A percentile compares a stretch with the other conserved stretches of the same genome.
These are phyloP conservation scores for Drosophila jambulina DNA, from an alignment of 1,140 invertebrate genomes.

Conservation along the genomic window DNA sequence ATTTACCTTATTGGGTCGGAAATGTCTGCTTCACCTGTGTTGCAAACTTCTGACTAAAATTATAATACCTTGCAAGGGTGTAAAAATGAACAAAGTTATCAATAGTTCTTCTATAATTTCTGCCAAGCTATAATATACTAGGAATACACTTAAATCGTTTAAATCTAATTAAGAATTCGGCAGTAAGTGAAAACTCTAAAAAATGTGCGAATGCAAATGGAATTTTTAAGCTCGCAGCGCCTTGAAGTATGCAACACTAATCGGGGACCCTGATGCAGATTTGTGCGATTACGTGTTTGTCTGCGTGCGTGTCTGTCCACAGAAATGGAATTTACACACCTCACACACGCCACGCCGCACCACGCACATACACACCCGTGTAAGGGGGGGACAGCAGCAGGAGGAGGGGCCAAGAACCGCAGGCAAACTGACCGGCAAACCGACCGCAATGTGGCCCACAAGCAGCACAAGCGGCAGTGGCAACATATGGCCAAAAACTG, in stretches of 20 bases:
- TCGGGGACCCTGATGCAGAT: slow-evolving; percentile 18
- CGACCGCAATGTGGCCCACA: slow-evolving; percentile 52
- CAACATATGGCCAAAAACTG: slow-evolving; percentile 55
- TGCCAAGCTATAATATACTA: no score
- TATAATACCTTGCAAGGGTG: no score
- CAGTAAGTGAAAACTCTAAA: not conserved
- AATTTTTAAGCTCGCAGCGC: not conserved
- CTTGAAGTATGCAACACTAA: slow-evolving; percentile 38
- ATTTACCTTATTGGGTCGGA: no score
- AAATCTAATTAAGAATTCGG: not conserved
- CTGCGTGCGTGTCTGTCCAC: slow-evolving; percentile 35
- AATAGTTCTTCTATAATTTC: no score
- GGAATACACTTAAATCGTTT: no score
- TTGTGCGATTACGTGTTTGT: slow-evolving; percentile 38
- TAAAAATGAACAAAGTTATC: no score
- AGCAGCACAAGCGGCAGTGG: slow-evolving; percentile 32
- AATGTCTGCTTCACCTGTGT: no score
- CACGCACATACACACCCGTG: slow-evolving; percentile 36
- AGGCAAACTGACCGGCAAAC: slow-evolving; percentile 55
- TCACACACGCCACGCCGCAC: slow-evolving; percentile 53
- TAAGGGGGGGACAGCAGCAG: not conserved
- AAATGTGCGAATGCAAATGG: not conserved
- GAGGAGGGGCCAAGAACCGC: not conserved
- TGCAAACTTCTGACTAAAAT: no score
- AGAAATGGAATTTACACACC: slow-evolving; percentile 68